A percentile compares a stretch with the other conserved stretches of the same genome.
Conservation (phyloP, 2,797 vertebrate genomes). For the Pangasius mekongensis region DNA sequence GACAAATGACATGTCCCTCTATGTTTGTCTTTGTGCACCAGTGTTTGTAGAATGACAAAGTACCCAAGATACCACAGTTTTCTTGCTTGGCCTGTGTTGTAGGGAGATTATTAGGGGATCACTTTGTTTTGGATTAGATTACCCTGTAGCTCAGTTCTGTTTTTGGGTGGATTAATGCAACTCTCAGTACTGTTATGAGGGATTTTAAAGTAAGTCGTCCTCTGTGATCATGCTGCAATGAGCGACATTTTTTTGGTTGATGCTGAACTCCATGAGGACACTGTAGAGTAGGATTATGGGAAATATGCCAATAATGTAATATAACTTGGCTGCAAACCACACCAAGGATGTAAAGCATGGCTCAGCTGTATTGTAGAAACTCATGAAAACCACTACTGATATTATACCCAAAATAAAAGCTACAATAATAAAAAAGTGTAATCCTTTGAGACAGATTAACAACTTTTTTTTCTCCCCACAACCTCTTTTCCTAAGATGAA, state of each 20-base stretch:
- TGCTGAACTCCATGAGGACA: conserved; percentile 2
- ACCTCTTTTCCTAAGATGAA: conserved; percentile 25
- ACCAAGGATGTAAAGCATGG: not conserved
- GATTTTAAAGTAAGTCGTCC: conserved; percentile 22
- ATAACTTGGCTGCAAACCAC: conserved; percentile 22
- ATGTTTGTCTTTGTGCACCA: conserved; percentile 69
- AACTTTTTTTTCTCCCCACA: conserved; percentile 14
- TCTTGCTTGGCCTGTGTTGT: conserved; percentile 68
- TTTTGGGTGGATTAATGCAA: conserved; percentile 67
- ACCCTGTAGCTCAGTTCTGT: conserved; percentile 50
- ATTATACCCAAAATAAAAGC: conserved; percentile 27
- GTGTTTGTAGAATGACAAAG: conserved; percentile 64
- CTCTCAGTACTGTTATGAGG: conserved; percentile 39
- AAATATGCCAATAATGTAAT: conserved; percentile 48
- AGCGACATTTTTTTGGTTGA: conserved; percentile 69
- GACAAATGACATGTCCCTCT: conserved; percentile 57
- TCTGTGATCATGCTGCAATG: conserved; percentile 72
- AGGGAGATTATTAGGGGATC: conserved; percentile 68
- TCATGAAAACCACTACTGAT: conserved; percentile 31
- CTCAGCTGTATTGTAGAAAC: conserved; percentile 24
- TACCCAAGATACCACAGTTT: conserved; percentile 58
- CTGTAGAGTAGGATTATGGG: conserved; percentile 56
- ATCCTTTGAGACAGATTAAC: conserved; percentile 24
- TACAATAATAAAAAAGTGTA: conserved; percentile 23
- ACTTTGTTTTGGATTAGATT: conserved; percentile 39